Evolutionary conservation across 2,888 invertebrate species (phyloP).

Genomic region (Mesorhabditis sp.): DNA sequence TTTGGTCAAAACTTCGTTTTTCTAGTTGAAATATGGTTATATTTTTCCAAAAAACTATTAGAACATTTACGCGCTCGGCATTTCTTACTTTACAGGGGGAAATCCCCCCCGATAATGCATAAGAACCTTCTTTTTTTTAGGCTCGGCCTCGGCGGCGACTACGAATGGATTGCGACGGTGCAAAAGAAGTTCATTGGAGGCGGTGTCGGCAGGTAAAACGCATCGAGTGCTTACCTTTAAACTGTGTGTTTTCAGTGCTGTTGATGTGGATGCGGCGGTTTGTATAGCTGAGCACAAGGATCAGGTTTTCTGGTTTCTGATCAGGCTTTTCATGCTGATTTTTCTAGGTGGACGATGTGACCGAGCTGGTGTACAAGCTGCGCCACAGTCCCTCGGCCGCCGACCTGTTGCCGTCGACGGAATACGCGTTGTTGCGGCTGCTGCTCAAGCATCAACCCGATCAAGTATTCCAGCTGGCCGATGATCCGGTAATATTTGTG

Average conservation of each 20-base stretch:
- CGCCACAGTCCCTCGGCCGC: conserved; percentile 68
- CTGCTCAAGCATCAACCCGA: conserved; percentile 63
- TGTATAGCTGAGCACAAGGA: conserved; percentile 49
- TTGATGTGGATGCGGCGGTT: conserved; percentile 54
- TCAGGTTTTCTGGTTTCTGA: conserved; percentile 24
- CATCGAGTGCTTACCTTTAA: no score
- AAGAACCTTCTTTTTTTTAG: background rate
- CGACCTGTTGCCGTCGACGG: conserved; percentile 74
- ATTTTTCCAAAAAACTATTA: no score
- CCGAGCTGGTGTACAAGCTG: conserved; percentile 60
- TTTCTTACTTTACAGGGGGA: no score
- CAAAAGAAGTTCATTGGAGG: conserved; percentile 55
- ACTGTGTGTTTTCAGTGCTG: conserved; percentile 30
- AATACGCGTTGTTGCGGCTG: conserved; percentile 73
- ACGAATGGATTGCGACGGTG: conserved; percentile 54
- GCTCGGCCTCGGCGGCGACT: conserved; percentile 45
- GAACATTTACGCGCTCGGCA: no score
- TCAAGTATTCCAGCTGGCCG: conserved; percentile 72
- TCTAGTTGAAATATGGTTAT: no score
- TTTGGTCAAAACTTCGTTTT: no score
- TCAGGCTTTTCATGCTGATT: no score
- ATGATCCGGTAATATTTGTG: conserved; percentile 67
- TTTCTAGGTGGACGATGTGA: conserved; percentile 38
- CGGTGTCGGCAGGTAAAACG: conserved; percentile 39
- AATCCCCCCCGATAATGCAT: no score